Percentiles rank a stretch among this genome's conserved stretches.
Conservation (phyloP, 2,888 invertebrate genomes). For the Leptinotarsa tumamoca region DNA sequence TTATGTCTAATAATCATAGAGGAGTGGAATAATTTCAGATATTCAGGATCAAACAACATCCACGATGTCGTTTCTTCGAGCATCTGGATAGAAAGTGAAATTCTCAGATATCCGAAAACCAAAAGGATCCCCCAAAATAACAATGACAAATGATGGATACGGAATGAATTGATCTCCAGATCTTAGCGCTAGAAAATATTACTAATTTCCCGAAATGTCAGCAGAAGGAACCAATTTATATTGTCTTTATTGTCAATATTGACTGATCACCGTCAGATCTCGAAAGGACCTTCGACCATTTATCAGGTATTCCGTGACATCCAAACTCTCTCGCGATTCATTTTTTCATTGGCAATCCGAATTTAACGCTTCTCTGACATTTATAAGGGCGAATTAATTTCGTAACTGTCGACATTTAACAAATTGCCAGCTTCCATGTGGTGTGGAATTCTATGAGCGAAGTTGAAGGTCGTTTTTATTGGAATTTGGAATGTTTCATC, state of each 20-base stretch:
- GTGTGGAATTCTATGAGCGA: neutral
- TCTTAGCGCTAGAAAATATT: neutral
- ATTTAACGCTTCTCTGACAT: conserved; percentile 1
- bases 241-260: conserved; percentile 2
- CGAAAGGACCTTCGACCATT: neutral
- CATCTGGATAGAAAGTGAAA: too few species aligned
- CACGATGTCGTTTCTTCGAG: too few species aligned
- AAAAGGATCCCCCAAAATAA: too few species aligned
- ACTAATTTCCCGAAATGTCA: neutral
- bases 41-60: too few species aligned
- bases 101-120: too few species aligned
- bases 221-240: neutral
- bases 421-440: neutral
- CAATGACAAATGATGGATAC: too few species aligned
- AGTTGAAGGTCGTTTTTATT: neutral
- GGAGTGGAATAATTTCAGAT: too few species aligned
- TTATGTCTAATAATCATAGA: too few species aligned
- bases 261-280: conserved; percentile 3
- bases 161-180: neutral
- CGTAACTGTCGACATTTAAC: conserved; percentile 1
- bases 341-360: neutral
- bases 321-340: neutral
- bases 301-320: conserved; percentile 3
- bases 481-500: neutral
- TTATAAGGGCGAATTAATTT: conserved; percentile 11